phyloP scores from a whole-genome alignment of 2,113 vertebrate genomes.

The Uria aalge region DNA sequence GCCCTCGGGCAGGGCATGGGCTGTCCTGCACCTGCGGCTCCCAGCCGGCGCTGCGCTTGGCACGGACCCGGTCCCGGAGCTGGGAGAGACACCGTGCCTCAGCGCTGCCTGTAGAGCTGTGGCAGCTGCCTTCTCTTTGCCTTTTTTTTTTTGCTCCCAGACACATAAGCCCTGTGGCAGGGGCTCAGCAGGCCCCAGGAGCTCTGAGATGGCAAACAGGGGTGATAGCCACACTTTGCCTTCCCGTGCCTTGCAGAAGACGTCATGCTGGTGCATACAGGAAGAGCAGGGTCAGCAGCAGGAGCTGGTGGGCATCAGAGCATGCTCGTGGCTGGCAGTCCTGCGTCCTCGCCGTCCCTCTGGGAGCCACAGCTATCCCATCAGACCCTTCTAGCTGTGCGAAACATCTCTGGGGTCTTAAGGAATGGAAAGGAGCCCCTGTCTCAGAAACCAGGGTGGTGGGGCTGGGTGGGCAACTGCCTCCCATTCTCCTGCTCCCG shows the following conservation, averaged over 20 bases:
- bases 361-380: background rate
- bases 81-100: background rate
- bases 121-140: background rate
- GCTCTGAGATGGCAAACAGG: accelerated
- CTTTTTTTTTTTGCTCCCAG: background rate
- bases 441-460: background rate
- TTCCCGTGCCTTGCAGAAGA: background rate
- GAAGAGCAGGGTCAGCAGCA: background rate
- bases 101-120: background rate
- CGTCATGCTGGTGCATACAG: accelerated
- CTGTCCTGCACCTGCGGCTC: conserved; percentile 19
- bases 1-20: background rate
- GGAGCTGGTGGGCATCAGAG: background rate
- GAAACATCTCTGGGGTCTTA: background rate
- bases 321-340: background rate
- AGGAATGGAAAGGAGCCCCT: background rate
- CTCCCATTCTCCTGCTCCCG: background rate
- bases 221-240: background rate
- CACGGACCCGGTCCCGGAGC: accelerated
- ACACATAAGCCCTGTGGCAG: background rate
- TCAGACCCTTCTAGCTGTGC: background rate
- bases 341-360: accelerated
- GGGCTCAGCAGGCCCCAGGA: accelerated
- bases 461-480: background rate
- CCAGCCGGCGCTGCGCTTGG: background rate